These are phyloP conservation scores for Aphrocallistes beatrix DNA, from an alignment of 37 sponge, comb jelly and placozoan species.

Conservation along the genomic window DNA sequence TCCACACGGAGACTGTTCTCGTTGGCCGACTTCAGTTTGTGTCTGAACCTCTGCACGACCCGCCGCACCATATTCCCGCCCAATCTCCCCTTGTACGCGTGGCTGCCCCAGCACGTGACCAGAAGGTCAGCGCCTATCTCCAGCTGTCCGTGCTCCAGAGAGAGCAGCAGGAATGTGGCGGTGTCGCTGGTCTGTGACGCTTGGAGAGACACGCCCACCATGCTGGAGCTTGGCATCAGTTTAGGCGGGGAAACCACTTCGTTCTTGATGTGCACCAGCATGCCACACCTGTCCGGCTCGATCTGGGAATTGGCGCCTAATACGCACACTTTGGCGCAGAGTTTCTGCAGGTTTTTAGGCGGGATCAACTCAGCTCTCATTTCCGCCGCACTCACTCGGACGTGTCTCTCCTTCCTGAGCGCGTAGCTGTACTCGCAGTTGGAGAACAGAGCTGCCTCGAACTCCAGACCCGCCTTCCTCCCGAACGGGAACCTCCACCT, in stretches of 20 bases:
- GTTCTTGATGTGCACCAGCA: background rate
- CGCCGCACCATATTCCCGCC: background rate
- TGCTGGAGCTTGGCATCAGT: background rate
- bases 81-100: background rate
- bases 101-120: background rate
- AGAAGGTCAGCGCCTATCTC: background rate
- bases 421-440: background rate
- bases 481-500: conserved; percentile 1
- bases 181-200: background rate
- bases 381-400: background rate
- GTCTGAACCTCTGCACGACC: background rate
- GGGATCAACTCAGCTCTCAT: background rate
- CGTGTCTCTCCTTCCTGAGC: background rate
- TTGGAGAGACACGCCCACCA: background rate
- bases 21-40: background rate
- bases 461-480: background rate
- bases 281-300: background rate
- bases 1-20: background rate
- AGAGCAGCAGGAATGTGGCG: background rate
- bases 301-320: background rate
- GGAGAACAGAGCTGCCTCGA: background rate
- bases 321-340: background rate
- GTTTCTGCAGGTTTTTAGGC: background rate
- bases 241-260: background rate
- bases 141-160: background rate